Base-by-base conservation (phyloP, 2,888 invertebrate species). In the Cantharis nigra region DNA sequence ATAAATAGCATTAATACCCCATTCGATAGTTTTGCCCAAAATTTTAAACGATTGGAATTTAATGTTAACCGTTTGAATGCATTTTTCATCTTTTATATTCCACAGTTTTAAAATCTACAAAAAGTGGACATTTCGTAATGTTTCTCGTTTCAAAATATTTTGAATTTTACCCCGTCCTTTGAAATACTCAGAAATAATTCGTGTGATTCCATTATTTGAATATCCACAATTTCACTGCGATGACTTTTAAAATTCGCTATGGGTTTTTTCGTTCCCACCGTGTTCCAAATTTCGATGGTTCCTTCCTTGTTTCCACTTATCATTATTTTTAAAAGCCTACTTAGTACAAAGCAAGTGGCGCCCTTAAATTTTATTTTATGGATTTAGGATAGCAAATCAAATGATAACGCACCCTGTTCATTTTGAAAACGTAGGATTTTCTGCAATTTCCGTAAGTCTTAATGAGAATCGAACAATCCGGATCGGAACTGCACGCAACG, bases 301-400 rank as follows among this genome's bases (percentile, higher is more conserved):
- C 91, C 91, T 82, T 91, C 91, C 1, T 88, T 85, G 69, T 92
- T 90, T 20, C 93, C 92, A 0, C 92, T 91, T 2, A 90, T 90
- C 30, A 93, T 82, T 63, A 92, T 82, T 74, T 90, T 91, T 1
- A 90, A 86, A 0, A 86, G 83, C 0, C 88, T 86, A 10, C 90
- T 90, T 63, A 89, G 83, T 81, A 90, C 90, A 87, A 92, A 92
- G 82, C 92, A 92, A 49, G 89, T 89, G 2, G 91, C 89, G 4
- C 93, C 93, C 92, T 92, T 80, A 64, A 85, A 85, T 70, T 11
- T 20, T 63, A 63, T 20, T 33, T 23, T 23, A 3, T 20, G 3
- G 3, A 3, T 20, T 20, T 20, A 3, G 20, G 20, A 20, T 20
- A 20, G 3, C 20, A 20, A 20, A 20, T 20, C 20, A 20, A 20